A percentile compares a stretch with the other conserved stretches of the same genome.
These are phyloP conservation scores for Apamea sordens DNA, from an alignment of 2,888 invertebrate species.

Conservation along the genomic window DNA sequence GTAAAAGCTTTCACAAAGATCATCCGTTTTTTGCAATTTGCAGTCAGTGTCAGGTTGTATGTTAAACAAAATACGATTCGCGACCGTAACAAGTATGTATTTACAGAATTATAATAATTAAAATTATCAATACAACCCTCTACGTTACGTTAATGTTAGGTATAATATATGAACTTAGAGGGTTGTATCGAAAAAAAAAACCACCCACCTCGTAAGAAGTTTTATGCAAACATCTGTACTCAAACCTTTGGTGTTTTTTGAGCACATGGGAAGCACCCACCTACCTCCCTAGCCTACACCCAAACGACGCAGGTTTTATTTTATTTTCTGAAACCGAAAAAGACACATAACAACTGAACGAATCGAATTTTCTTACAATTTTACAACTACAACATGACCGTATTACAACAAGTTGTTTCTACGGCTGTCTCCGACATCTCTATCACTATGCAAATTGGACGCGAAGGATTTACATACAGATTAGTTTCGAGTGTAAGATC, in stretches of 20 bases:
- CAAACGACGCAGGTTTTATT: not conserved
- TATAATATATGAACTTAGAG: too few species aligned
- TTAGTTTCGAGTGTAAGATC: constrained; percentile 51
- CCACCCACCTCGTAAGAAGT: not conserved
- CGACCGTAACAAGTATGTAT: too few species aligned
- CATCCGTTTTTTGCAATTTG: not conserved
- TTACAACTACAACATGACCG: not conserved
- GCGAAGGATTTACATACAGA: constrained; percentile 57
- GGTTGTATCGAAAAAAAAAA: too few species aligned
- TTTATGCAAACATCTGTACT: not conserved
- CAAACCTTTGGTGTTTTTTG: not conserved
- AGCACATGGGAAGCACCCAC: not conserved
- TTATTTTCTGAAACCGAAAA: not conserved
- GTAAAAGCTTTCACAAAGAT: not conserved
- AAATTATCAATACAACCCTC: too few species aligned
- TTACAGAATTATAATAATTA: too few species aligned
- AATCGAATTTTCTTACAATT: not conserved
- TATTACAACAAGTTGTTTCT: constrained; percentile 19
- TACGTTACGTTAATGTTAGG: too few species aligned
- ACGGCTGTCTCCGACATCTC: not conserved
- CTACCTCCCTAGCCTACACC: not conserved
- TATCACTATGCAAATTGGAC: constrained; percentile 48
- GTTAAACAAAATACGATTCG: too few species aligned
- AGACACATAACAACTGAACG: not conserved
- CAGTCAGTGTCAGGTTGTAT: too few species aligned